Conservation (phyloP, 2,797 vertebrate genomes). For the Sparidentex hasta region DNA sequence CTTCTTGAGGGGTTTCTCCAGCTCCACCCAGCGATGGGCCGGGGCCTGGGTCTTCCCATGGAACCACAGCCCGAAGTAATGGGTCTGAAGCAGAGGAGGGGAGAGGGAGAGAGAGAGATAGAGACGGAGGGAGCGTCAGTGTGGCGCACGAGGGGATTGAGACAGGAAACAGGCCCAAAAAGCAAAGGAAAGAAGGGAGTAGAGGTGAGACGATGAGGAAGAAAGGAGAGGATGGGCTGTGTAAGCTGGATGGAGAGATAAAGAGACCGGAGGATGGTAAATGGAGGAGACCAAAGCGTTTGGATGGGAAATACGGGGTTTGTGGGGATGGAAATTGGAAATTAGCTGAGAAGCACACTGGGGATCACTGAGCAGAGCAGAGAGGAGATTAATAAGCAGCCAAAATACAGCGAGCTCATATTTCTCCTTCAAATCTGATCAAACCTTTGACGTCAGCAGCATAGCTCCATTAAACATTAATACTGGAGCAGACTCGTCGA, state of each 20-base stretch:
- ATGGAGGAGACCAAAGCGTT: not conserved
- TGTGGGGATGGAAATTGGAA: constrained; percentile 16
- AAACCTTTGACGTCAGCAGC: constrained; percentile 52
- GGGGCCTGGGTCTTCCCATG: constrained; percentile 91
- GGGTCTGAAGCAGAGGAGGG: constrained; percentile 84
- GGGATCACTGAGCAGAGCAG: constrained; percentile 4
- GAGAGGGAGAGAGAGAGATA: too few species aligned
- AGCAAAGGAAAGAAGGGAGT: not conserved
- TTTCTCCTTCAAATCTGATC: constrained; percentile 48
- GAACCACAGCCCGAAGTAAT: constrained; percentile 97
- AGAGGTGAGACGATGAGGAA: not conserved
- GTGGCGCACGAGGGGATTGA: not conserved
- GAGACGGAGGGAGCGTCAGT: not conserved
- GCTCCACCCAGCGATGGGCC: constrained; percentile 95
- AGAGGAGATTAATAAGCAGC: constrained; percentile 35
- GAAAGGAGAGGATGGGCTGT: not conserved
- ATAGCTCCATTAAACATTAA: constrained; percentile 33
- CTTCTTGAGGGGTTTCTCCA: constrained; percentile 98
- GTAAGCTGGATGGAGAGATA: not conserved
- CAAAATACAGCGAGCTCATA: constrained; percentile 28
- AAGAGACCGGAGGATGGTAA: too few species aligned
- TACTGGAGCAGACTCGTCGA: not conserved
- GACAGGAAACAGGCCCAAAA: not conserved
- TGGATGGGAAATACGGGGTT: constrained; percentile 2
- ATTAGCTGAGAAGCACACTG: constrained; percentile 12